These are phyloP conservation scores for Caenorhabditis uteleia DNA, from an alignment of 2,888 invertebrate genomes.

Conservation along the genomic window DNA sequence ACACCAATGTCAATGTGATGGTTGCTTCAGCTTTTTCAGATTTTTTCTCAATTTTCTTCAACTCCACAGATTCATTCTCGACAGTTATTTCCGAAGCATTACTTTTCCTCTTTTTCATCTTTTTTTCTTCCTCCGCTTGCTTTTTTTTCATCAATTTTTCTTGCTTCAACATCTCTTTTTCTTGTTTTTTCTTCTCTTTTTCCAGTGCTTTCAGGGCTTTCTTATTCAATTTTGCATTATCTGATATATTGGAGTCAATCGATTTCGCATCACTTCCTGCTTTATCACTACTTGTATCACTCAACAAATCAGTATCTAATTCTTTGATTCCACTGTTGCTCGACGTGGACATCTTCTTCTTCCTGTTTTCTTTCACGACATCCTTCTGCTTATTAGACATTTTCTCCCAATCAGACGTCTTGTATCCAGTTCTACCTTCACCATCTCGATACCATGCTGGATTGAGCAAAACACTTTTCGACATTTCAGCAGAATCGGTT, in stretches of 20 bases:
- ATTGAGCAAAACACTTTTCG: slow-evolving; percentile 57
- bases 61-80: slow-evolving; percentile 26
- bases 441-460: slow-evolving; percentile 67
- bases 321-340: slow-evolving; percentile 26
- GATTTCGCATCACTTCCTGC: slow-evolving; percentile 25
- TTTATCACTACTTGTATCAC: slow-evolving; percentile 17
- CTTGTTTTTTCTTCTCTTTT: slow-evolving; percentile 40
- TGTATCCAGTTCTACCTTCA: slow-evolving; percentile 63
- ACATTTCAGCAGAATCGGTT: slow-evolving; percentile 57
- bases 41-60: slow-evolving; percentile 26
- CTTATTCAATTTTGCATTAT: slow-evolving; percentile 28
- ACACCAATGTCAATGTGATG: slow-evolving; percentile 14
- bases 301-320: slow-evolving; percentile 30
- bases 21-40: slow-evolving; percentile 34
- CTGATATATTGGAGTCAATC: slow-evolving; percentile 9
- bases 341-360: slow-evolving; percentile 10
- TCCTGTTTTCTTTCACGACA: slow-evolving; percentile 47
- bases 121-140: slow-evolving; percentile 42
- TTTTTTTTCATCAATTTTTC: slow-evolving; percentile 42
- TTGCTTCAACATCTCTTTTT: slow-evolving; percentile 38
- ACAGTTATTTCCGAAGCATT: slow-evolving; percentile 29
- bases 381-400: slow-evolving; percentile 49
- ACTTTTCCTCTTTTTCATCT: slow-evolving; percentile 42
- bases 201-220: slow-evolving; percentile 25
- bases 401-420: slow-evolving; percentile 52